Conservation (phyloP, 2,797 vertebrate genomes). For the Phalloptychus januarius region DNA sequence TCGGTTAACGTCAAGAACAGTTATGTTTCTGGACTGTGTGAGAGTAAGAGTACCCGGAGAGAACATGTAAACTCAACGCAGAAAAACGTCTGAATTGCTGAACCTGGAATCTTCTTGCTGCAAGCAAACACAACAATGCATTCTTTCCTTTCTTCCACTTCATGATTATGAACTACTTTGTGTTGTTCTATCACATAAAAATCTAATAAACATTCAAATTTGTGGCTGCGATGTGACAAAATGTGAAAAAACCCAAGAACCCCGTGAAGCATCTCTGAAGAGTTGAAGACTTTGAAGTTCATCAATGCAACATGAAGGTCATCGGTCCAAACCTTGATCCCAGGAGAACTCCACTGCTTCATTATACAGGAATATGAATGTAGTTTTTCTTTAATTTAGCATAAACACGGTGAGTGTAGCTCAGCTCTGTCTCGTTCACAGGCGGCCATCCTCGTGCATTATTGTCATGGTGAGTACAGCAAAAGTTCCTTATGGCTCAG, state of each 20-base stretch:
- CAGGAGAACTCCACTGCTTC: slow-evolving; percentile 33
- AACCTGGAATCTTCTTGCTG: not conserved
- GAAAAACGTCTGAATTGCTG: not conserved
- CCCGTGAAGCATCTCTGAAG: not conserved
- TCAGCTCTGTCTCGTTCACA: slow-evolving; percentile 12
- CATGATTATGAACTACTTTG: not conserved
- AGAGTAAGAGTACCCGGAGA: not conserved
- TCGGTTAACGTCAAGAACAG: no score
- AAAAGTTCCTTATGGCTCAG: slow-evolving; percentile 31
- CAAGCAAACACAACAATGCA: not conserved
- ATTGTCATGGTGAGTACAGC: slow-evolving; percentile 4
- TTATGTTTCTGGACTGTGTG: not conserved
- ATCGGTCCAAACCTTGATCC: not conserved
- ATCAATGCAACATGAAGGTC: not conserved
- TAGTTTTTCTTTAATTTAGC: slow-evolving; percentile 10
- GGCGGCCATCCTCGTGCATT: slow-evolving; percentile 14
- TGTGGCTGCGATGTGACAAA: not conserved
- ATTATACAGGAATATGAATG: slow-evolving; percentile 24
- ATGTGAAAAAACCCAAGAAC: not conserved
- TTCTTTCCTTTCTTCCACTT: not conserved
- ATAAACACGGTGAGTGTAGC: slow-evolving; percentile 18
- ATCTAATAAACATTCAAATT: not conserved
- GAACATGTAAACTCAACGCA: not conserved
- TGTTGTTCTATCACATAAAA: not conserved
- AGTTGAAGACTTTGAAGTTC: slow-evolving; percentile 9